Evolutionary conservation across 2,888 invertebrate genomes (phyloP).

Genomic region (Quadroppia sp.): DNA sequence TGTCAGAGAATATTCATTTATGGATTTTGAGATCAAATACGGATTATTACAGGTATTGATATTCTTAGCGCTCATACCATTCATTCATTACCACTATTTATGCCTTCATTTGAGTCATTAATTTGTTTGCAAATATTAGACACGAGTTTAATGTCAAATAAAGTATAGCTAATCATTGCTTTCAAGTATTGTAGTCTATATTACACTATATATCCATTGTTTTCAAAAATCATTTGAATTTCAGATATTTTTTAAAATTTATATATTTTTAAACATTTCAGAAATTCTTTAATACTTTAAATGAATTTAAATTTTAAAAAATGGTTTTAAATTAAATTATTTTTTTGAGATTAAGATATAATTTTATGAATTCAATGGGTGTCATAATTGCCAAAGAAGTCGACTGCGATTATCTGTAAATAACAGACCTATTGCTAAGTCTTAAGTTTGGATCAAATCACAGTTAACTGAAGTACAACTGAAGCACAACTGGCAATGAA

Average conservation of each 20-base stretch:
- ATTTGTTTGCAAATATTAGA: background rate
- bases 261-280: too few species aligned
- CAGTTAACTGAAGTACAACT: background rate
- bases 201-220: too few species aligned
- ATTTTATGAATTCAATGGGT: background rate
- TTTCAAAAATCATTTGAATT: too few species aligned
- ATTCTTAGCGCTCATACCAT: too few species aligned
- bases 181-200: background rate
- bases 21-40: slow-evolving; percentile 88
- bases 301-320: too few species aligned
- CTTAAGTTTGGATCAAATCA: background rate
- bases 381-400: background rate
- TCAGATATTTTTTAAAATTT: too few species aligned
- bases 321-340: too few species aligned
- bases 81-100: background rate
- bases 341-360: too few species aligned
- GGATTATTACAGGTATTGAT: slow-evolving; percentile 90
- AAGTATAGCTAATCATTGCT: too few species aligned
- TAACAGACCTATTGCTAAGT: background rate
- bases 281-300: too few species aligned
- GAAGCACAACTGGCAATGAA: too few species aligned
- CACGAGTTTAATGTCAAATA: too few species aligned
- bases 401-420: background rate
- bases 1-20: slow-evolving; percentile 74
- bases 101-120: background rate